Evolutionary conservation across 2,888 invertebrate genomes (phyloP), one percentile per base, ranked within the genome.

Genomic region (Pelosia muscerda): DNA sequence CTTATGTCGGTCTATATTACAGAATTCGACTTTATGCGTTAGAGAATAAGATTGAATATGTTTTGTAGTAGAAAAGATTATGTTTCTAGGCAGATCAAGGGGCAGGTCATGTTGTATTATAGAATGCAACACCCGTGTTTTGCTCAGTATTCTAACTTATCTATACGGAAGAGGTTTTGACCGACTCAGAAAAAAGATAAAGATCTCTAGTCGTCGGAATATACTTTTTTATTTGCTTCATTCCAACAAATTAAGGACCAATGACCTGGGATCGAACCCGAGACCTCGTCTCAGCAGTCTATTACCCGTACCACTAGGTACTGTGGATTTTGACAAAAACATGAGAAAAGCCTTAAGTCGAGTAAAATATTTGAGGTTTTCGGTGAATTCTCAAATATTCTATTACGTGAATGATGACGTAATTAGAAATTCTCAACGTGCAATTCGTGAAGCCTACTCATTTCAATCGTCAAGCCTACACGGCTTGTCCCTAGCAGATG

Each of bases 61-160:
- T 15, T 8, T 22, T 54, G 22, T 54, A 15, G n/a, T 26, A 31
- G 53, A 4, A 13, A 25, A 25, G 23, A 1, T 25, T 5, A 22
- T 31, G 11, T 31, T 53, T 26, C 23, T 49, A 53, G 57, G 8
- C n/a, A 25, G 65, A 54, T 65, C 60, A 60, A 38, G 54, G 65
- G 65, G 59, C 65, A 65, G 13, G 26, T 61, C 59, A 59, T 59
- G 38, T 64, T 13, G 63, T 25, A 38, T 65, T 65, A 65, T 31
- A 23, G 57, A 65, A 58, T 49, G 22, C 22, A 26, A 19, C 5
- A n/a, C 15, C 19, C 13, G n/a, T 31, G 23, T 28, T 62, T 53
- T 10, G 28, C n/a, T 62, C 15, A 28, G 28, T 28, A 53, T 58
- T 58, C 58, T 42, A 38, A 38, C 49, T 49, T 65, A 19, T 65